Conservation (phyloP, 2,797 vertebrate genomes). For the Pseudocheirus occidentalis region DNA sequence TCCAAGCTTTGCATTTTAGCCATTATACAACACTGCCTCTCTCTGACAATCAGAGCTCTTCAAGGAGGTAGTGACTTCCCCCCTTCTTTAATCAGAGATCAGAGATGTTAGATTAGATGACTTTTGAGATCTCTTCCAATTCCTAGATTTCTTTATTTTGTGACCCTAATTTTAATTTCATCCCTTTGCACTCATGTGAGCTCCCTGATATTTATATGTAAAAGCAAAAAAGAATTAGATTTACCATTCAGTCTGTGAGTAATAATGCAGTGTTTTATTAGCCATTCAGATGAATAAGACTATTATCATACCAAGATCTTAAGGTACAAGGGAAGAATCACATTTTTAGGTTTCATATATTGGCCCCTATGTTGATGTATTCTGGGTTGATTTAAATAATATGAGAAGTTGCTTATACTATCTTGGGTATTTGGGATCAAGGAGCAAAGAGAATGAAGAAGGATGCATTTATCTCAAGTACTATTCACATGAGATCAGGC, state of each 20-base stretch:
- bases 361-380: not conserved
- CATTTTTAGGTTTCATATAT: not conserved
- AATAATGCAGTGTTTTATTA: not conserved
- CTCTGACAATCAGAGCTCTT: not conserved
- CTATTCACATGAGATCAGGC: not conserved
- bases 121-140: not conserved
- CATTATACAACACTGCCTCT: not conserved
- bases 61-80: not conserved
- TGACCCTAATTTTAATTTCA: not conserved
- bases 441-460: not conserved
- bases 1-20: not conserved
- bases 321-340: not conserved
- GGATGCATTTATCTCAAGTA: not conserved
- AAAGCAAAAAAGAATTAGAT: not conserved
- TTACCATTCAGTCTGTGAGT: not conserved
- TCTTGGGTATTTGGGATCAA: not conserved
- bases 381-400: not conserved
- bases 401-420: not conserved
- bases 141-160: not conserved
- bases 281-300: not conserved
- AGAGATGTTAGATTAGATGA: not conserved
- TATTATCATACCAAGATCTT: not conserved
- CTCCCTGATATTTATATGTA: not conserved
- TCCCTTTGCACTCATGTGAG: not conserved
- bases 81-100: not conserved